Conservation (phyloP, 2,113 vertebrate genomes). For the Paramisgurnus dabryanus region DNA sequence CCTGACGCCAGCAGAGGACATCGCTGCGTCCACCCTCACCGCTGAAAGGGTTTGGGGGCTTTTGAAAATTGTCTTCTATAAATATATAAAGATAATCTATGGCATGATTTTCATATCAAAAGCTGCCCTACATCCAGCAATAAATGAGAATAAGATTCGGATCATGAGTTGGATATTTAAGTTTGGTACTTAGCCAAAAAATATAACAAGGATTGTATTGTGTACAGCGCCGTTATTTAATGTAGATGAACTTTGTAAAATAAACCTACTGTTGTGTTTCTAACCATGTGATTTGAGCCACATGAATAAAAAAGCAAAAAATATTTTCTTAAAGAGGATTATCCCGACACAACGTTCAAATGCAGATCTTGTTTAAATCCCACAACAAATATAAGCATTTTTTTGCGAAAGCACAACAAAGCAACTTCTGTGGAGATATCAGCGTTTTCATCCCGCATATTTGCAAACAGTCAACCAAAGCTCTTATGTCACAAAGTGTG, state of each 20-base stretch:
- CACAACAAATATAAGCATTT: slow-evolving; percentile 41
- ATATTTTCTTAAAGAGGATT: slow-evolving; percentile 72
- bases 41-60: no score
- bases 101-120: no score
- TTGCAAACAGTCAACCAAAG: slow-evolving; percentile 6
- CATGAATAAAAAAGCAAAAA: slow-evolving; percentile 31
- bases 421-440: not conserved
- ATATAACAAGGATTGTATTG: slow-evolving; percentile 47
- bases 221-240: slow-evolving; percentile 1
- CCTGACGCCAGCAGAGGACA: no score
- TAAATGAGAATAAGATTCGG: not conserved
- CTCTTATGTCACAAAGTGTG: slow-evolving; percentile 27
- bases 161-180: slow-evolving; percentile 57
- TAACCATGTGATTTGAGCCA: slow-evolving; percentile 10
- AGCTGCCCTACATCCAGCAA: no score
- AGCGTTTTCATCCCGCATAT: not conserved
- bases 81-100: no score
- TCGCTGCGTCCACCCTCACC: no score
- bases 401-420: not conserved
- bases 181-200: slow-evolving; percentile 62
- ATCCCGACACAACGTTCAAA: slow-evolving; percentile 58
- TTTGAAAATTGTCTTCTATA: no score
- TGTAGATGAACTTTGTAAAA: slow-evolving; percentile 14
- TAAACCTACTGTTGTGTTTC: slow-evolving; percentile 1
- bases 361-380: slow-evolving; percentile 64